Evolutionary conservation across 2,888 invertebrate genomes (phyloP).

Genomic region (Lasioglossum oenotherae): DNA sequence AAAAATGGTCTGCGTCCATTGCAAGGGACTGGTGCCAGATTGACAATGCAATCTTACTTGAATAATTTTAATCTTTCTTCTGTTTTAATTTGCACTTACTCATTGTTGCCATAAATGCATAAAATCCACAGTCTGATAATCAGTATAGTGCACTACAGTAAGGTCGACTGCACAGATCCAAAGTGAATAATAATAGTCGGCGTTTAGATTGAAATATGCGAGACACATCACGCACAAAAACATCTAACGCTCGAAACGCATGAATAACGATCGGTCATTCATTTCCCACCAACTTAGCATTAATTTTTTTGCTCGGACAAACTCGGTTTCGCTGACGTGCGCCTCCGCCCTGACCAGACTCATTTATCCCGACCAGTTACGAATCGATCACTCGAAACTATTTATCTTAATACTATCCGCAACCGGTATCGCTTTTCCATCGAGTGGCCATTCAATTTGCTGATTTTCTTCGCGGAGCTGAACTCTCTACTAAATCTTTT

Average conservation of each 20-base stretch:
- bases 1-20: too few species aligned
- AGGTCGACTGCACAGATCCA: neutral
- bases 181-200: constrained; percentile 4
- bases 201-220: constrained; percentile 13
- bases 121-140: too few species aligned
- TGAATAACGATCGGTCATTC: constrained; percentile 5
- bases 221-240: neutral
- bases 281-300: constrained; percentile 8
- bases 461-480: neutral
- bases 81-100: neutral
- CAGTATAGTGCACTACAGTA: neutral
- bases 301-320: constrained; percentile 5
- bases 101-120: too few species aligned
- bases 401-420: neutral
- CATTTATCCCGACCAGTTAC: constrained; percentile 11
- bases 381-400: constrained; percentile 4
- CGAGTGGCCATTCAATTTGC: neutral
- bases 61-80: too few species aligned
- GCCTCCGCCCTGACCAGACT: neutral
- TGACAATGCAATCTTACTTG: too few species aligned
- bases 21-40: too few species aligned
- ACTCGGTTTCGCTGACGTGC: neutral
- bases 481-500: neutral
- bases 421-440: constrained; percentile 1
- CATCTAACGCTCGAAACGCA: neutral